Percentiles rank a stretch among this genome's conserved stretches.
Evolutionary conservation across 2,888 invertebrate genomes (phyloP).

Genomic region (Ichneumoninae sp.): DNA sequence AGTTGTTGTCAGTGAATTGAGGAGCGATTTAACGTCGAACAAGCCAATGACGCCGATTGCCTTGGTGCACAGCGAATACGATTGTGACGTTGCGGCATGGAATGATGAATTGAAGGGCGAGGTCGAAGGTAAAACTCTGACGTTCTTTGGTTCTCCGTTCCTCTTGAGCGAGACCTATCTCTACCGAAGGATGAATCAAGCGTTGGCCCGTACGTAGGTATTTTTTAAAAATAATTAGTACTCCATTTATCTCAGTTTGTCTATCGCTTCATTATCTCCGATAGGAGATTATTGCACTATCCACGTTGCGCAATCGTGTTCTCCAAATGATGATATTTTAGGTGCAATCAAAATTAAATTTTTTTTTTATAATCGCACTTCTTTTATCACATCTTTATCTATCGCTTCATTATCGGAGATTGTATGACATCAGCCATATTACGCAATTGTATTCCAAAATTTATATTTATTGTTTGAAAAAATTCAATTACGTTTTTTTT

Average conservation of each 20-base stretch:
- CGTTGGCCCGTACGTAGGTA: constrained; percentile 88
- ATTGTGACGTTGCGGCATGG: constrained; percentile 88
- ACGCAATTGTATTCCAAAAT: background rate
- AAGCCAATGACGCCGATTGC: constrained; percentile 89
- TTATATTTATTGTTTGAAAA: background rate
- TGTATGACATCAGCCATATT: background rate
- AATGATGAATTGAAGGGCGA: constrained; percentile 87
- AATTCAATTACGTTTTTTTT: background rate
- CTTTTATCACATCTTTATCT: background rate
- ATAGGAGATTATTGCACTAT: background rate
- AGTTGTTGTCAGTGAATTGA: constrained; percentile 92
- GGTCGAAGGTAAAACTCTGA: constrained; percentile 80
- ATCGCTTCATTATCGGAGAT: background rate
- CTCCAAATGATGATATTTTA: background rate
- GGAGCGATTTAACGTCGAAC: constrained; percentile 96
- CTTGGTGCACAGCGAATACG: constrained; percentile 80
- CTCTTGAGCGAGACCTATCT: constrained; percentile 96
- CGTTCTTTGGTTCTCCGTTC: constrained; percentile 91
- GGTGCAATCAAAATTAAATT: background rate
- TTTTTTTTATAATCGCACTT: background rate
- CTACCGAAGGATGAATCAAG: constrained; percentile 90
- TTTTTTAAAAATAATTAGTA: background rate
- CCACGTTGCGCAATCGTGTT: too few relatives aligned
- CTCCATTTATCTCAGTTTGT: background rate
- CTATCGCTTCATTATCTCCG: background rate